Evolutionary conservation across 2,888 invertebrate genomes (phyloP).

Genomic region (Adelphocoris suturalis): DNA sequence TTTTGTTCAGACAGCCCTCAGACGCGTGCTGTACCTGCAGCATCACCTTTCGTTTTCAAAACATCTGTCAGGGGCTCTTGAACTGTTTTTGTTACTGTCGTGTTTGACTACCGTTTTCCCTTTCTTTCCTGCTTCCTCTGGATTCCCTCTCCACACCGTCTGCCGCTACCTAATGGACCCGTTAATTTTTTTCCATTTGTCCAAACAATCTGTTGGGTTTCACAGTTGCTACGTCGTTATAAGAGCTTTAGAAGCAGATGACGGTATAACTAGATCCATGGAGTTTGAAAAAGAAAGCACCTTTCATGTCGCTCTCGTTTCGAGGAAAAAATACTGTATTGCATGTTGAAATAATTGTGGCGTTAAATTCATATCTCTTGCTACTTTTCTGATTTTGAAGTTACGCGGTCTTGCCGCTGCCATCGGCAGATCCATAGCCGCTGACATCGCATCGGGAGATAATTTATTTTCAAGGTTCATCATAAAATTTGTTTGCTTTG

Average conservation of each 20-base stretch:
- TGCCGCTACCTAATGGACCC: slow-evolving; percentile 52
- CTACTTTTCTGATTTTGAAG: too few species aligned
- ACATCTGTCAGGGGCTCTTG: slow-evolving; percentile 44
- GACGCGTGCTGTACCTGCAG: slow-evolving; percentile 66
- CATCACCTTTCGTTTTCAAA: slow-evolving; percentile 62
- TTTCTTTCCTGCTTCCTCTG: slow-evolving; percentile 59
- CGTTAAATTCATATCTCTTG: too few species aligned
- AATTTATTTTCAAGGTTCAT: too few species aligned
- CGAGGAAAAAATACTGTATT: too few species aligned
- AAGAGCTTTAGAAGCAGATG: not conserved
- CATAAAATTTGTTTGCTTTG: too few species aligned
- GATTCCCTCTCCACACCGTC: slow-evolving; percentile 8
- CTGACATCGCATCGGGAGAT: too few species aligned
- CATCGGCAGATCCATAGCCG: too few species aligned
- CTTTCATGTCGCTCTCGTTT: not conserved
- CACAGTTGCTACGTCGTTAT: slow-evolving; percentile 36
- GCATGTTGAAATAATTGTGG: too few species aligned
- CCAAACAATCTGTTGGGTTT: slow-evolving; percentile 36
- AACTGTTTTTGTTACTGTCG: slow-evolving; percentile 61
- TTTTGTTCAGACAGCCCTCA: slow-evolving; percentile 50
- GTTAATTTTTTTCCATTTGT: slow-evolving; percentile 40
- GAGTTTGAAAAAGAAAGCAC: not conserved
- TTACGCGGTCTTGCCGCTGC: too few species aligned
- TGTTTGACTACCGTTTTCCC: slow-evolving; percentile 68
- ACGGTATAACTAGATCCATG: not conserved